A percentile compares a stretch with the other conserved stretches of the same genome.
These are phyloP conservation scores for Luehdorfia chinensis DNA, from an alignment of 1,140 invertebrate genomes.

Conservation along the genomic window DNA sequence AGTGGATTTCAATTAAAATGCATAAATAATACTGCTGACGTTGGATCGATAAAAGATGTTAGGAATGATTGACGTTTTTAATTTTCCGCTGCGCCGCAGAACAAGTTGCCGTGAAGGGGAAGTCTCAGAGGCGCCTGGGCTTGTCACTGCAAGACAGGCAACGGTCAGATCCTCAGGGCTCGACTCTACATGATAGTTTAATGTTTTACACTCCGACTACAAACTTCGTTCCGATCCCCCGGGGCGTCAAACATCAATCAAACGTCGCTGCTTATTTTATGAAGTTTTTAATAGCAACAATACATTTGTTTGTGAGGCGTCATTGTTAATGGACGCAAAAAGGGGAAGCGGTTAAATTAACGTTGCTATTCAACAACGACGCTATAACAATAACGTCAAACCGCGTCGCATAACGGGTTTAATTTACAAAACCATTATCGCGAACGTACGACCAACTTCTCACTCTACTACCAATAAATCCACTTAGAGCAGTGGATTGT, in stretches of 20 bases:
- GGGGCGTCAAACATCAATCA: slow-evolving; percentile 7
- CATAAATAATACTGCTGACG: slow-evolving; percentile 50
- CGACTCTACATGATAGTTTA: slow-evolving; percentile 26
- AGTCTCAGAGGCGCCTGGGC: slow-evolving; percentile 45
- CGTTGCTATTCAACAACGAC: slow-evolving; percentile 25
- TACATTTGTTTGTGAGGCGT: slow-evolving; percentile 31
- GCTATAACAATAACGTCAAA: slow-evolving; percentile 43
- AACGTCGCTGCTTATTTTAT: slow-evolving; percentile 5
- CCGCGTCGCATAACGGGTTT: slow-evolving; percentile 43
- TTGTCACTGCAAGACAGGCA: slow-evolving; percentile 52
- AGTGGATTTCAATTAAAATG: slow-evolving; percentile 62
- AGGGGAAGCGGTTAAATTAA: slow-evolving; percentile 41
- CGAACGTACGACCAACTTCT: slow-evolving; percentile 44
- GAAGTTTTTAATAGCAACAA: slow-evolving; percentile 11
- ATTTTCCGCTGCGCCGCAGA: slow-evolving; percentile 45
- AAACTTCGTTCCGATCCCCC: slow-evolving; percentile 7
- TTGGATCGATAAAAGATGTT: slow-evolving; percentile 62
- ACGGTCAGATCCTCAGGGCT: slow-evolving; percentile 37
- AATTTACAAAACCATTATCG: slow-evolving; percentile 63
- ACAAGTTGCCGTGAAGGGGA: slow-evolving; percentile 31
- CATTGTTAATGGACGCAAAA: slow-evolving; percentile 44
- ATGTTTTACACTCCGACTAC: slow-evolving; percentile 19
- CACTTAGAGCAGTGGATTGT: slow-evolving; percentile 41
- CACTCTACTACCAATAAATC: slow-evolving; percentile 52
- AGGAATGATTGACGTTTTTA: slow-evolving; percentile 68